A percentile compares a stretch with the other conserved stretches of the same genome.
phyloP scores from a whole-genome alignment of 2,113 vertebrate species.

The Tinamus guttatus region DNA sequence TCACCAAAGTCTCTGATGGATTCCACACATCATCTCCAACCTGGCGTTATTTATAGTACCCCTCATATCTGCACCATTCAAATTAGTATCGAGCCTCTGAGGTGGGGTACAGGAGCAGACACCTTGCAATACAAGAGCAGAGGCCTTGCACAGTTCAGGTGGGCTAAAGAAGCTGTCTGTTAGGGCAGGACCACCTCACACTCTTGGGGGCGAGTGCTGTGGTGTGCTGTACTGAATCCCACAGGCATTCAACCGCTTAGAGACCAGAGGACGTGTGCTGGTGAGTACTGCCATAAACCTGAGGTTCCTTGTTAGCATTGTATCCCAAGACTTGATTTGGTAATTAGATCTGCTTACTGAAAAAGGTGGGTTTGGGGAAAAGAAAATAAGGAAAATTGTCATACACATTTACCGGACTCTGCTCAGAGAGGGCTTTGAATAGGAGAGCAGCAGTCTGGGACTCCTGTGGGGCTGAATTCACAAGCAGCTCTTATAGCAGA shows the following conservation, averaged over 20 bases:
- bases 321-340: background rate
- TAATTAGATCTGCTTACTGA: background rate
- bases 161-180: background rate
- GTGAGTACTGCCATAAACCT: background rate
- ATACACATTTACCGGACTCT: background rate
- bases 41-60: background rate
- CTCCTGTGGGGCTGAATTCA: background rate
- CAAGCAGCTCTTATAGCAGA: background rate
- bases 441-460: background rate
- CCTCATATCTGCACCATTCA: background rate
- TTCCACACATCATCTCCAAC: background rate
- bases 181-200: too few relatives aligned
- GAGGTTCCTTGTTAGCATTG: background rate
- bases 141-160: rapidly evolving
- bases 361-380: background rate
- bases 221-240: background rate
- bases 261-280: background rate
- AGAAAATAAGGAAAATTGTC: background rate
- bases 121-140: background rate
- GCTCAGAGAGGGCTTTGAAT: background rate
- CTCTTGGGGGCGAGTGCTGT: too few relatives aligned
- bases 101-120: background rate
- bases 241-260: background rate
- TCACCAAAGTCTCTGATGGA: background rate
- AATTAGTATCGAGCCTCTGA: background rate